Evolutionary conservation across 1,140 invertebrate species (phyloP).

Genomic region (Panulirus ornatus): DNA sequence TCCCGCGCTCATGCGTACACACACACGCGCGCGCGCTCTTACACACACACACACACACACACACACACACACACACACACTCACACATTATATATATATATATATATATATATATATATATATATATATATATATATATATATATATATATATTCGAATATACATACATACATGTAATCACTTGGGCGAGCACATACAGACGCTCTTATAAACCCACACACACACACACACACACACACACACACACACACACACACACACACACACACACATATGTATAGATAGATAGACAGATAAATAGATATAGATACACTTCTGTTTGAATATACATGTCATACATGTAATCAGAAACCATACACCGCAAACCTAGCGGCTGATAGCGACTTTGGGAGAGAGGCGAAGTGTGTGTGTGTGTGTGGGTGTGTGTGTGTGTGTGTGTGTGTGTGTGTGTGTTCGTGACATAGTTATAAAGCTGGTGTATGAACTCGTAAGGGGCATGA

Average conservation of each 20-base stretch:
- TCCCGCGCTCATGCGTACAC: background rate
- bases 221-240: conserved; percentile 40
- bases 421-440: too few relatives aligned
- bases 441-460: conserved; percentile 2
- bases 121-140: background rate
- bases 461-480: background rate
- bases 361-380: background rate
- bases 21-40: background rate
- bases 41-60: background rate
- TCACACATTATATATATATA: background rate
- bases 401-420: too few relatives aligned
- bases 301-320: too few relatives aligned
- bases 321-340: too few relatives aligned
- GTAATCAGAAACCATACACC: too few relatives aligned
- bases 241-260: conserved; percentile 27
- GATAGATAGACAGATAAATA: too few relatives aligned
- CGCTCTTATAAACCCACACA: too few relatives aligned
- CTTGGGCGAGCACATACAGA: background rate
- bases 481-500: background rate
- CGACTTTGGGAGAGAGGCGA: background rate
- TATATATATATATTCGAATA: too few relatives aligned
- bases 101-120: background rate
- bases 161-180: background rate
- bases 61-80: conserved; percentile 36
- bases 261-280: background rate